phyloP scores from a whole-genome alignment of 1,140 invertebrate genomes.

The Archivesica marissinica region DNA sequence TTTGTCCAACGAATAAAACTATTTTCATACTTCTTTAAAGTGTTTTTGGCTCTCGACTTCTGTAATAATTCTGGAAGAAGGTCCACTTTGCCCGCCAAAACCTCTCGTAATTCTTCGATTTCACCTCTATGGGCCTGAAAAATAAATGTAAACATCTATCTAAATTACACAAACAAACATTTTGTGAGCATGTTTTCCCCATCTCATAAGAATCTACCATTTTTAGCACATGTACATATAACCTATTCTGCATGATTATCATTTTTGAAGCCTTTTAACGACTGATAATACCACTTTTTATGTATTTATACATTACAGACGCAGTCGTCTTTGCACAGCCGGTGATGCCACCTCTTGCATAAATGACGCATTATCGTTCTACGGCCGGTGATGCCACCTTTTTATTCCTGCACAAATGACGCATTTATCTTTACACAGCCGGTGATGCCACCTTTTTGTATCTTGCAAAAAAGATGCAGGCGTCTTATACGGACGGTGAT shows the following conservation, averaged over 20 bases:
- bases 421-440: background rate
- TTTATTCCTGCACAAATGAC: background rate
- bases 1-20: slow-evolving; percentile 46
- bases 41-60: slow-evolving; percentile 26
- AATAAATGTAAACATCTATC: slow-evolving; percentile 26
- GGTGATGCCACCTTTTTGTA: background rate
- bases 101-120: slow-evolving; percentile 39
- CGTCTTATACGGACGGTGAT: slow-evolving; percentile 28
- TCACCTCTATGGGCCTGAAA: slow-evolving; percentile 25
- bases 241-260: too few relatives aligned
- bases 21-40: slow-evolving; percentile 22
- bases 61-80: slow-evolving; percentile 20
- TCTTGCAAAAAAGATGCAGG: background rate
- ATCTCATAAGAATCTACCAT: too few relatives aligned
- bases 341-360: background rate
- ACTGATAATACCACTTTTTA: background rate
- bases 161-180: too few relatives aligned
- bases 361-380: background rate
- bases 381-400: too few relatives aligned
- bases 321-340: background rate
- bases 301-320: background rate
- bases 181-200: too few relatives aligned
- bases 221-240: too few relatives aligned
- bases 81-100: slow-evolving; percentile 43
- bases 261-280: background rate